Evolutionary conservation across 2,797 vertebrate species (phyloP), one percentile per base, ranked within the genome.

Genomic region (Eremophila alpestris): DNA sequence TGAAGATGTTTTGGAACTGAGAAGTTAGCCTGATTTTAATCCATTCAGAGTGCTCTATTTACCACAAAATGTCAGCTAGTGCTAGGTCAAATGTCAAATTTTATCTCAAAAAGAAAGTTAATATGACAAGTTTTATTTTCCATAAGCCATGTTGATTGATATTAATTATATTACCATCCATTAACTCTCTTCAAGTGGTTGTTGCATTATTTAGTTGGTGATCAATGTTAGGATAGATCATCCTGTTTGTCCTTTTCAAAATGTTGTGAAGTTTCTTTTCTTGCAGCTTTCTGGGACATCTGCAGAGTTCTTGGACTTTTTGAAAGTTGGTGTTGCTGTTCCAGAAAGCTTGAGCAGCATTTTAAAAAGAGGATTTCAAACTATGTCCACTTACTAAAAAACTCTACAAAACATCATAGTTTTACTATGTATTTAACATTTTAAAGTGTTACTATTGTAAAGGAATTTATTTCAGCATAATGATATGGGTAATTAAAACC

Each of bases 101-200:
- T 90, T 0, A 73, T 86, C 54, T 7, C 2, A 56, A 65, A 86
- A 83, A 62, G 16, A 48, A 88, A 83, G 29, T 84, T 82, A 76
- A 38, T 73, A 59, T 56, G 77, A 76, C 63, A 93, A 87, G 83
- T 85, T 92, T 83, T 87, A 34, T 93, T 76, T 92, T 90, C 38
- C 9, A 16, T 83, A 73, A 90, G 20, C 22, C 27, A 16, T 30
- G 20, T 65, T 90, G 75, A 56, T 46, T 89, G 60, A 82, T 87
- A 90, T 74, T 83, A 90, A 82, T 86, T 64, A 22, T 54, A 64
- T 87, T 68, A 51, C 16, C 6, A 59, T 34, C 46, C 56, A 82
- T 93, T 90, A 90, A 52, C 19, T 70, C 36, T 82, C 24, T 24
- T 80, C 49, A 54, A 8, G 49, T 1, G 4, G 7, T 45, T 82